Base-by-base conservation (phyloP, 2,113 vertebrate genomes). In the Rhizomys pruinosus region DNA sequence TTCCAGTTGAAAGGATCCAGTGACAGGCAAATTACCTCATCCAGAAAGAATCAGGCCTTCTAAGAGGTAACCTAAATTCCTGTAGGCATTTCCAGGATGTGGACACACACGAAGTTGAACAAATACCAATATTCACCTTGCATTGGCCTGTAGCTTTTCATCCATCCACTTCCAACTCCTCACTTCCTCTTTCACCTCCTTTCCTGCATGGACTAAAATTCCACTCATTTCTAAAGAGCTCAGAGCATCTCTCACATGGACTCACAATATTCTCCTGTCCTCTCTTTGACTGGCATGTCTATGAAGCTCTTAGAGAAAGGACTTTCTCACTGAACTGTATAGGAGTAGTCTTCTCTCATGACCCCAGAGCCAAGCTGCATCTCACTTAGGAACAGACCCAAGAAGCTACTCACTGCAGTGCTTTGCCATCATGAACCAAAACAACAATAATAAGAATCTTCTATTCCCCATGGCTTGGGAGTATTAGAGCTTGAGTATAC, bases 1-100 rank as follows among this genome's bases (percentile, higher is more conserved):
- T 77, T 79, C 57, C 13, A 17, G 57, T 74, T 87, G 42, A 85
- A 93, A 90, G 16, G 69, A 71, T 27, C 42, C 29, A 90, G 11
- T 74, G 81, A 82, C 34, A 77, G 55, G 52, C 57, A 92, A 20
- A 82, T 80, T 84, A 61, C 90, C 73, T 93, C 72, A 93, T 52
- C 42, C 20, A 17, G 64, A 76, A 95, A 55, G 6, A 77, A 87
- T 15, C 10, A 39, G 29, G 34, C 2, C 2, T 95, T 92, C 52
- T 63, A 94, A 55, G 77, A 39, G 25, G 32, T 34, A 76, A 20
- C 42, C 68, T 77, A 44, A 29, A 59, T 52, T 89, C 91, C 34
- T 44, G 72, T 63, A 92, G 25, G 12, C 42, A 82, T 88, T 89
- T 80, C 84, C 32, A 74, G 9, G 39, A 90, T 78, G 86, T 63